A percentile compares a stretch with the other conserved stretches of the same genome.
Evolutionary conservation across 2,113 vertebrate species (phyloP).

Genomic region (Nymphicus hollandicus): DNA sequence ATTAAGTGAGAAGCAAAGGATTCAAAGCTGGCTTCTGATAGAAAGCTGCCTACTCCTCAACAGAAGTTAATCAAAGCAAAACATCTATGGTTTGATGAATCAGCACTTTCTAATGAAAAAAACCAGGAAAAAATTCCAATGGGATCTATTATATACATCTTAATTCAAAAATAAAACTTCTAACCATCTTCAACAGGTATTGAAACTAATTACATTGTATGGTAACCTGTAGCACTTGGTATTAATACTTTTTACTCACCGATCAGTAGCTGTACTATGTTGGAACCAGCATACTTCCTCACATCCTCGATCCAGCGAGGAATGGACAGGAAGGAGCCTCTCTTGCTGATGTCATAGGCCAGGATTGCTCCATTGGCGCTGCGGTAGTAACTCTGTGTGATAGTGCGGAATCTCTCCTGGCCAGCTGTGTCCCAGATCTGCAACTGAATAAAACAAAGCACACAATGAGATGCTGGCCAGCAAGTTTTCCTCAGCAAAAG

Average conservation of each 20-base stretch:
- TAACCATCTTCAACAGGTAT: fast-evolving
- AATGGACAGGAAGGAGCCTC: conserved; percentile 80
- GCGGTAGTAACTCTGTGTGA: conserved; percentile 89
- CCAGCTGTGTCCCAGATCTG: conserved; percentile 92
- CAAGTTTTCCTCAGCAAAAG: not conserved
- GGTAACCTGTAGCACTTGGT: not conserved
- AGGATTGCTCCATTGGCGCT: conserved; percentile 88
- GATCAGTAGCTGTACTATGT: conserved; percentile 83
- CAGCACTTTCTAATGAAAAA: not conserved
- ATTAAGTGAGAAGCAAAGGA: fast-evolving
- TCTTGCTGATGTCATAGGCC: conserved; percentile 87
- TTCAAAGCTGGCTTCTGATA: not conserved
- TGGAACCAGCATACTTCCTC: conserved; percentile 83
- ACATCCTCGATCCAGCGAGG: conserved; percentile 89
- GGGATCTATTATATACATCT: fast-evolving
- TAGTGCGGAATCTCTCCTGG: conserved; percentile 88
- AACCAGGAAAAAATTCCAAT: not conserved
- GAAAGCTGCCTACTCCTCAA: not conserved
- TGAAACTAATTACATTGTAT: no score
- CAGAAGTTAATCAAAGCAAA: not conserved
- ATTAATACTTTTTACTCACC: conserved; percentile 66
- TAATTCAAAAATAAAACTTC: not conserved
- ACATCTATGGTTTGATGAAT: not conserved
- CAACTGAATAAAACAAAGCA: conserved; percentile 66
- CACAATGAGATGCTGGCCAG: not conserved